These are phyloP conservation scores for Drosophila merina DNA, from an alignment of 2,888 invertebrate species.

Conservation along the genomic window DNA sequence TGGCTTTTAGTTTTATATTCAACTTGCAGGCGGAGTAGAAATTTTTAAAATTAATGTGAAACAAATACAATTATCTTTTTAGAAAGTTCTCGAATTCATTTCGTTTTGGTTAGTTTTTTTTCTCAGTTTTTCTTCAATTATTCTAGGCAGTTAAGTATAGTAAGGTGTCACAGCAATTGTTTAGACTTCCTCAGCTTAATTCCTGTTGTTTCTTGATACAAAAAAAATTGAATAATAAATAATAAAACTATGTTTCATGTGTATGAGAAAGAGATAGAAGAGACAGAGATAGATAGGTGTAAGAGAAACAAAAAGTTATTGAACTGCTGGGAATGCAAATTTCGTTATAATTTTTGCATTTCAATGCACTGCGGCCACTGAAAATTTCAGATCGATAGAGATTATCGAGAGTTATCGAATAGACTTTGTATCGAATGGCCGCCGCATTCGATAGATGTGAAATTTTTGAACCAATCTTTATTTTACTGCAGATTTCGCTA, in stretches of 20 bases:
- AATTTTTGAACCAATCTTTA: slow-evolving; percentile 46
- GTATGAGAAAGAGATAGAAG: slow-evolving; percentile 40
- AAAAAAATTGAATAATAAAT: slow-evolving; percentile 26
- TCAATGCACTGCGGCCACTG: slow-evolving; percentile 47
- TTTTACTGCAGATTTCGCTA: slow-evolving; percentile 31
- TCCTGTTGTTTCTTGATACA: slow-evolving; percentile 25
- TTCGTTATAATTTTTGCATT: slow-evolving; percentile 45
- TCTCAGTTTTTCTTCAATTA: slow-evolving; percentile 29
- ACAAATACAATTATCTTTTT: slow-evolving; percentile 69
- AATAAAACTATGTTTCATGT: slow-evolving; percentile 60
- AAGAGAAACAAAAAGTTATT: slow-evolving; percentile 61
- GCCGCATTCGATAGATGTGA: slow-evolving; percentile 9
- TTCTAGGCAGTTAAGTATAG: slow-evolving; percentile 66
- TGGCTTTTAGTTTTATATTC: slow-evolving; percentile 15
- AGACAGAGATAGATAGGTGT: slow-evolving; percentile 47
- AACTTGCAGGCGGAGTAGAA: slow-evolving; percentile 37
- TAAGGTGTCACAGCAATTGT: slow-evolving; percentile 78
- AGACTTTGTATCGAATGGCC: slow-evolving; percentile 15
- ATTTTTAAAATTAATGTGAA: slow-evolving; percentile 67
- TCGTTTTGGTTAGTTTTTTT: slow-evolving; percentile 34
- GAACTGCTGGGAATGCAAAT: slow-evolving; percentile 80
- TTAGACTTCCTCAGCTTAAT: slow-evolving; percentile 44
- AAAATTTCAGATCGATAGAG: slow-evolving; percentile 31
- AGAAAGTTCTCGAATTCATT: slow-evolving; percentile 54
- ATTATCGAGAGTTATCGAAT: slow-evolving; percentile 27